Percentiles rank a stretch among this genome's conserved stretches.
Conservation (phyloP, 2,888 invertebrate genomes). For the Callyntrura sp. region DNA sequence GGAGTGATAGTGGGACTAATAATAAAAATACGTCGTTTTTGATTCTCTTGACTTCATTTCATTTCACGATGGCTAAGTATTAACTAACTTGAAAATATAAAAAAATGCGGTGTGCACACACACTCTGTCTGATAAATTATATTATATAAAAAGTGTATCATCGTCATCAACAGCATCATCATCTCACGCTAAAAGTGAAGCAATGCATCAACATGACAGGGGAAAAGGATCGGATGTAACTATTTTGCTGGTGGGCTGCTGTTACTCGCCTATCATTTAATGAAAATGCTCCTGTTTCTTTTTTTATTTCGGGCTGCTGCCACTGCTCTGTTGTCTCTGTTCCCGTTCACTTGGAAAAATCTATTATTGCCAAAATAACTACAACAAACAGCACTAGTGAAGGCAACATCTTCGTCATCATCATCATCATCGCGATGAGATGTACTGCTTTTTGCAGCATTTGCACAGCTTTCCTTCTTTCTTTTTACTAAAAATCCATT, state of each 20-base stretch:
- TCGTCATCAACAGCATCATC: slow-evolving; percentile 11
- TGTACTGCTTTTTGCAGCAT: too few relatives aligned
- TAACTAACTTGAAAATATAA: slow-evolving; percentile 44
- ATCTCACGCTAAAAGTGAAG: slow-evolving; percentile 72
- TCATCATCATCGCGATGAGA: too few relatives aligned
- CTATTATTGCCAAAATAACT: slow-evolving; percentile 71
- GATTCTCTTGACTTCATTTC: slow-evolving; percentile 60
- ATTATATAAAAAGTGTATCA: slow-evolving; percentile 41
- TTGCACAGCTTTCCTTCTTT: slow-evolving; percentile 47
- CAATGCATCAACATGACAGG: slow-evolving; percentile 77
- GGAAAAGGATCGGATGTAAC: slow-evolving; percentile 57
- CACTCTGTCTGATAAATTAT: slow-evolving; percentile 45
- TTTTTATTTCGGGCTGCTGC: not conserved
- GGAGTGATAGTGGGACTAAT: slow-evolving; percentile 14
- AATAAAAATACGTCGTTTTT: slow-evolving; percentile 53
- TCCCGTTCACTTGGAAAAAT: slow-evolving; percentile 61
- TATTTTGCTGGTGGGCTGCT: slow-evolving; percentile 52
- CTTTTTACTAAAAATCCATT: slow-evolving; percentile 56
- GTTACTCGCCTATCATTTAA: slow-evolving; percentile 51
- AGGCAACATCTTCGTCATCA: too few relatives aligned
- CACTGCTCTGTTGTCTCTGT: slow-evolving; percentile 28
- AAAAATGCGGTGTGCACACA: not conserved
- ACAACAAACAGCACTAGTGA: not conserved
- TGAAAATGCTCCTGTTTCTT: slow-evolving; percentile 44
- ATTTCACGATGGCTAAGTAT: slow-evolving; percentile 59